phyloP scores from a whole-genome alignment of 2,888 invertebrate genomes.

The Diloba caeruleocephala region DNA sequence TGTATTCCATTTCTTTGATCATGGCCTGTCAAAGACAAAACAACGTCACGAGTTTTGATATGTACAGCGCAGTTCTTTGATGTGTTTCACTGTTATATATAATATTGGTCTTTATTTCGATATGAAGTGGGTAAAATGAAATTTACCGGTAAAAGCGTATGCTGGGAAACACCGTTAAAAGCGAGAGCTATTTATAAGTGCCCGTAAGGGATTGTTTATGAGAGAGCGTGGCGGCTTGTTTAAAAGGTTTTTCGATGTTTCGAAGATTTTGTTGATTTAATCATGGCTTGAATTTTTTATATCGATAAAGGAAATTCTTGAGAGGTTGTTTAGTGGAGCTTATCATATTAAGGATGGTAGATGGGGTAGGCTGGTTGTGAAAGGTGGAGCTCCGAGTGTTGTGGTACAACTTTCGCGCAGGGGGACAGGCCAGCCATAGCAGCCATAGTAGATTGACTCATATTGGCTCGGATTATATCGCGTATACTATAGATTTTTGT shows the following conservation, averaged over 20 bases:
- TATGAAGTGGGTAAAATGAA: conserved; percentile 38
- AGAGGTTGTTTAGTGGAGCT: not conserved
- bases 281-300: conserved; percentile 8
- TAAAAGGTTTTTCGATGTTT: conserved; percentile 34
- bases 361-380: no score
- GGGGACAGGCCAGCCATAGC: no score
- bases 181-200: conserved; percentile 10
- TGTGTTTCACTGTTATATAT: conserved; percentile 22
- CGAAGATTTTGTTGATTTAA: conserved; percentile 26
- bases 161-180: conserved; percentile 9
- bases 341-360: no score
- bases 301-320: not conserved
- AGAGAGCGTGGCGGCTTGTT: conserved; percentile 11
- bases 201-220: conserved; percentile 7
- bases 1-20: conserved; percentile 39
- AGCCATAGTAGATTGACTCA: no score
- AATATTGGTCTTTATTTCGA: conserved; percentile 26
- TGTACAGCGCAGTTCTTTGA: conserved; percentile 23
- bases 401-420: no score
- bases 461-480: no score
- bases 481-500: no score
- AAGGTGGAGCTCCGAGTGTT: no score
- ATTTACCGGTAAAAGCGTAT: conserved; percentile 25
- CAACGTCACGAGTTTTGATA: conserved; percentile 26
- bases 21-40: conserved; percentile 36